Base-by-base conservation (phyloP, 2,888 invertebrate genomes). In the Neuroscelio doddi region DNA sequence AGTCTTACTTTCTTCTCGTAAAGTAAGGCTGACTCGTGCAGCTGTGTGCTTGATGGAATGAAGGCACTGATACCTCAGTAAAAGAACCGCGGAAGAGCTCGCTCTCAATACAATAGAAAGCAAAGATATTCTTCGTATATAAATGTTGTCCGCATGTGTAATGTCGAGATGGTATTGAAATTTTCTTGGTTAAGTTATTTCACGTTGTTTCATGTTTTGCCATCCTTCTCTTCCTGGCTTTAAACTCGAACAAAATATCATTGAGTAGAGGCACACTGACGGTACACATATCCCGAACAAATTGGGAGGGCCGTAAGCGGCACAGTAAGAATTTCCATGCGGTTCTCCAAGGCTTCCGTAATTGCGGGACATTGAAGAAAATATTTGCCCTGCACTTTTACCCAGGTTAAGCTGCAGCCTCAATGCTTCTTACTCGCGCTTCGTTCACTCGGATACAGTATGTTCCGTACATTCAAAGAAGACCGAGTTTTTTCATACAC, bases 321-420 rank as follows among this genome's bases (percentile, higher is more conserved):
- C 12, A 24, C 24, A 5, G 34, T 53, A 50, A 51, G 52, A 52
- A 62, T 57, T 24, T 34, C 45, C 38, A 39, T 51, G 58, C 16
- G 38, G 49, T 49, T 49, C 46, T 49, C 16, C 38, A 26, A 49
- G 49, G 24, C 49, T 49, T 26, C 38, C 41, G 55, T 67, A 63
- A 67, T 66, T 63, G 58, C 62, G 21, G 53, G 42, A 55, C 51
- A 67, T 67, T 58, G 41, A 63, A 38, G 46, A 41, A 50, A 53
- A 63, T 63, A 55, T 63, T 51, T 58, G 59, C 41, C 44, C 53
- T 15, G 56, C 51, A 53, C 51, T 61, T 62, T 49, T 52, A 36
- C 39, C 45, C 49, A 10, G 62, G 66, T 62, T 55, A 62, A 62
- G 58, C 44, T 61, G 49, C 57, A 45, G 32, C 51, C 34, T 52